Conservation (phyloP, 2,113 vertebrate species). For the Paraplagusia blochii region DNA sequence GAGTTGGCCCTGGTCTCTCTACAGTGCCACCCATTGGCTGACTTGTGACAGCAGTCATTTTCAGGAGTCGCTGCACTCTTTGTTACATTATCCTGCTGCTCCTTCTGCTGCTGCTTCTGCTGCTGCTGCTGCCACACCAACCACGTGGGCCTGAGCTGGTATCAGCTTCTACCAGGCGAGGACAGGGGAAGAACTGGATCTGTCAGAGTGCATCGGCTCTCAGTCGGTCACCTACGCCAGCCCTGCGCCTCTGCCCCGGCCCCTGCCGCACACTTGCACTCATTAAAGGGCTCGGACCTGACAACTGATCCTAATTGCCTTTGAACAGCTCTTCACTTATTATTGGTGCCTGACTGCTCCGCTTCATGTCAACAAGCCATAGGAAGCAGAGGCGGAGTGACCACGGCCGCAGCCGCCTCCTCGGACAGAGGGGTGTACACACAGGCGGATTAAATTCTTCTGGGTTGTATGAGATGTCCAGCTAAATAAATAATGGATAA, state of each 20-base stretch:
- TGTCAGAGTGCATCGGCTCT: slow-evolving; percentile 92
- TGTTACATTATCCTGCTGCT: slow-evolving; percentile 79
- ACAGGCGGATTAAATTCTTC: slow-evolving; percentile 1
- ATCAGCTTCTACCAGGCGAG: slow-evolving; percentile 90
- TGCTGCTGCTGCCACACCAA: slow-evolving; percentile 78
- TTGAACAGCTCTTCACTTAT: slow-evolving; percentile 96
- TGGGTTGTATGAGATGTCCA: background rate
- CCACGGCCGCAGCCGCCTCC: slow-evolving; percentile 59
- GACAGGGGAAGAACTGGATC: slow-evolving; percentile 93
- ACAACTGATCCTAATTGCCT: slow-evolving; percentile 99
- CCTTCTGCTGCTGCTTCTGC: slow-evolving; percentile 77
- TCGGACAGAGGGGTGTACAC: slow-evolving; percentile 29
- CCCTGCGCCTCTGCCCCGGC: slow-evolving; percentile 83
- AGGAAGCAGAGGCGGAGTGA: slow-evolving; percentile 65
- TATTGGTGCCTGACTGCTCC: slow-evolving; percentile 95
- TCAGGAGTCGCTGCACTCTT: slow-evolving; percentile 84
- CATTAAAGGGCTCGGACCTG: slow-evolving; percentile 91
- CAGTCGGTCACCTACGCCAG: slow-evolving; percentile 42
- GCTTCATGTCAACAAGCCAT: slow-evolving; percentile 90
- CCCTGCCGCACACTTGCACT: slow-evolving; percentile 85
- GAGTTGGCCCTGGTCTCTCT: slow-evolving; percentile 28
- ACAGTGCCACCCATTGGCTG: slow-evolving; percentile 79
- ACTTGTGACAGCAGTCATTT: slow-evolving; percentile 80
- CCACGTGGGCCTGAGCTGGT: slow-evolving; percentile 86
- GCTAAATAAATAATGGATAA: background rate